Conservation (phyloP, 2,797 vertebrate species). For the Periophthalmus magnuspinnatus region DNA sequence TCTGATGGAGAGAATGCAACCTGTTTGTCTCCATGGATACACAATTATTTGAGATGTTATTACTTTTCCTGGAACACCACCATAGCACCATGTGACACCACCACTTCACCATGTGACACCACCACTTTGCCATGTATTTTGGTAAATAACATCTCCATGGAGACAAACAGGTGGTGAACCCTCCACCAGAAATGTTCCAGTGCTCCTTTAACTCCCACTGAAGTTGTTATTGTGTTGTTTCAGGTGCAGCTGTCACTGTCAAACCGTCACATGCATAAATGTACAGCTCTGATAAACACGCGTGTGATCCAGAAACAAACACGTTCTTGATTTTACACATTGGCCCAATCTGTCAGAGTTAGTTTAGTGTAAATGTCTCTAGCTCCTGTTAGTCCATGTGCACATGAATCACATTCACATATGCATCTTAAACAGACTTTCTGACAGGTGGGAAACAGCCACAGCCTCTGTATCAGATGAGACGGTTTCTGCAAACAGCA, state of each 20-base stretch:
- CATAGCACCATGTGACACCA: no score
- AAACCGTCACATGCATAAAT: background rate
- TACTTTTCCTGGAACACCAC: no score
- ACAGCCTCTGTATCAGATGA: constrained; percentile 61
- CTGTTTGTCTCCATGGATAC: no score
- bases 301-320: background rate
- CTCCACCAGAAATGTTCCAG: no score
- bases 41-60: no score
- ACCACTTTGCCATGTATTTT: no score
- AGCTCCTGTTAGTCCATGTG: constrained; percentile 18
- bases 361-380: constrained; percentile 24
- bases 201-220: background rate
- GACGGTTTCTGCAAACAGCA: constrained; percentile 64
- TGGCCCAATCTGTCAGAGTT: background rate
- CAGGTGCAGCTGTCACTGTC: background rate
- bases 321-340: background rate
- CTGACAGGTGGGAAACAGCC: constrained; percentile 69
- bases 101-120: no score
- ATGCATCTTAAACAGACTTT: constrained; percentile 48
- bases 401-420: constrained; percentile 43
- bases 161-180: no score
- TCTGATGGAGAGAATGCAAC: no score
- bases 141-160: no score
- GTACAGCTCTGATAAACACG: background rate
- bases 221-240: background rate